These are phyloP conservation scores for Pyrrhura leucotis DNA, from an alignment of 2,797 vertebrate genomes.

Conservation along the genomic window DNA sequence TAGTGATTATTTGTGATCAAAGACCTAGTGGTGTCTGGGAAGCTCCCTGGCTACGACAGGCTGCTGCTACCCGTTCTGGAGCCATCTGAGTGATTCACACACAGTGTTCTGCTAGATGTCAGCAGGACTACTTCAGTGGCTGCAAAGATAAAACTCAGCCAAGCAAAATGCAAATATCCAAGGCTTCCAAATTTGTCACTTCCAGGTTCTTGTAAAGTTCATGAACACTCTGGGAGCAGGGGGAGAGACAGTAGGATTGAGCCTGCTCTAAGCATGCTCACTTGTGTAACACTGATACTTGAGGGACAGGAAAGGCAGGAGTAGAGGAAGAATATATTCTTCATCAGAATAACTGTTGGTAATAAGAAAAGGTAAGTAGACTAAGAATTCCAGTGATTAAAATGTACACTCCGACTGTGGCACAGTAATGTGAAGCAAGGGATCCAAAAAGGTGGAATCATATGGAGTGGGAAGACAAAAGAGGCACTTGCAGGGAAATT, in stretches of 20 bases:
- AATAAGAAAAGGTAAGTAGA: background rate
- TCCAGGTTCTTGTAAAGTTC: background rate
- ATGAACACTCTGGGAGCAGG: background rate
- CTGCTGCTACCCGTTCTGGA: background rate
- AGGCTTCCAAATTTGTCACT: background rate
- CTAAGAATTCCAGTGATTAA: background rate
- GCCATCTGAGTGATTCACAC: background rate
- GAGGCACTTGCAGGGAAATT: background rate
- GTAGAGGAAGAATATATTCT: background rate
- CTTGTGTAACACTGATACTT: background rate
- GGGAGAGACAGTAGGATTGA: background rate
- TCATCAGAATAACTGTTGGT: background rate
- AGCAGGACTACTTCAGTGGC: background rate
- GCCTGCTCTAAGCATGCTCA: background rate
- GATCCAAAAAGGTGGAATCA: background rate
- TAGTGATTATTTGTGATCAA: background rate
- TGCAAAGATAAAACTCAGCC: background rate
- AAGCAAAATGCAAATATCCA: background rate
- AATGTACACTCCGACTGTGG: background rate
- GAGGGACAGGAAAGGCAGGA: background rate
- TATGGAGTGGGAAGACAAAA: background rate
- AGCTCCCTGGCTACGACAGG: background rate
- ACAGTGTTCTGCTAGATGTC: background rate
- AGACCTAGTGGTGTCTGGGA: background rate
- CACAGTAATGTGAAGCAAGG: background rate